Conservation (phyloP, 2,797 vertebrate species). For the Sarcophilus harrisii region DNA sequence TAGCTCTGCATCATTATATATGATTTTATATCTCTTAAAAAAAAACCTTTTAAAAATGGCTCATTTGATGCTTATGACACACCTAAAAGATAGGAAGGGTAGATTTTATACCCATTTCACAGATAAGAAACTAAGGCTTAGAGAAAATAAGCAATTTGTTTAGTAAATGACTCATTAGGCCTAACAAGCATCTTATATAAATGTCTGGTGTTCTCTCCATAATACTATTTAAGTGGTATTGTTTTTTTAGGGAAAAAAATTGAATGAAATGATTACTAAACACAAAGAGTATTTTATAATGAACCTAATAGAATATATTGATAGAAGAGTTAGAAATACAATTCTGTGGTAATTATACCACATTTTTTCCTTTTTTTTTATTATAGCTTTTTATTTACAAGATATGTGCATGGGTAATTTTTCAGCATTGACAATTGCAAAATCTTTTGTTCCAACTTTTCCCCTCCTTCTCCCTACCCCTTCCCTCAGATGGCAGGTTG, state of each 20-base stretch:
- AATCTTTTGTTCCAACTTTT: no score
- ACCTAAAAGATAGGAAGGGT: neutral
- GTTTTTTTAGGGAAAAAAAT: neutral
- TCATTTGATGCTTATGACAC: neutral
- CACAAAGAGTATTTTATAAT: conserved; percentile 8
- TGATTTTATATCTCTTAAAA: neutral
- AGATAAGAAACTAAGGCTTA: neutral
- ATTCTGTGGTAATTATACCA: neutral
- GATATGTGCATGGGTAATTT: no score
- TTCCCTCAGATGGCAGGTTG: no score
- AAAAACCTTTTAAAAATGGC: neutral
- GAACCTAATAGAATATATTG: neutral
- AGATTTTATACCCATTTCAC: neutral
- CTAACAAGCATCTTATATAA: no score
- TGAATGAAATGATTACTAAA: neutral
- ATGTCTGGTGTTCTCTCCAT: neutral
- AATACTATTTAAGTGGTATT: neutral
- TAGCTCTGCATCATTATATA: neutral
- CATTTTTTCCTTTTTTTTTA: no score
- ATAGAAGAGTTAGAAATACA: neutral
- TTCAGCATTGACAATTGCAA: no score
- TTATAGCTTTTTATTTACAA: no score
- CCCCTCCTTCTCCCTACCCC: no score
- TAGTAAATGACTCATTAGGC: no score
- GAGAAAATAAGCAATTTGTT: neutral